phyloP scores from a whole-genome alignment of 2,888 invertebrate genomes.

The Chymomyza fuscimana region DNA sequence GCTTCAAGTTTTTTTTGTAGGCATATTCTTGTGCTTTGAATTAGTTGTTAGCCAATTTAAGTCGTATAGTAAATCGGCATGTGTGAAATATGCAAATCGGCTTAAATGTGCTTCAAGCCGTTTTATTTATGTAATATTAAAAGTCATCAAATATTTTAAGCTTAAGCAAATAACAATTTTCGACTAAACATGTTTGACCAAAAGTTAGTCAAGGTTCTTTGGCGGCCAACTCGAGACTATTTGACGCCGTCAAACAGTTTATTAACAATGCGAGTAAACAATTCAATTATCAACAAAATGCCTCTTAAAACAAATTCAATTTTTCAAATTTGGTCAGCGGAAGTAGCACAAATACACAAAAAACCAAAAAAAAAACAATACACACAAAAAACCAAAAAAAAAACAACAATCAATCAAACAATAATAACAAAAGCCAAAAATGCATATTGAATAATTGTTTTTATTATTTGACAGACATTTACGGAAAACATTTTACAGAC shows the following conservation, averaged over 20 bases:
- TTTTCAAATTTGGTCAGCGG: background rate
- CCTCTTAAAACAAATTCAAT: constrained; percentile 22
- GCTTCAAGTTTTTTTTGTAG: too few relatives aligned
- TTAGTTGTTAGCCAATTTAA: too few relatives aligned
- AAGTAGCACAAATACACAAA: background rate
- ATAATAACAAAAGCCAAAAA: too few relatives aligned
- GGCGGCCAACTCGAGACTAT: background rate
- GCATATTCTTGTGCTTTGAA: too few relatives aligned
- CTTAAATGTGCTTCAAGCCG: background rate
- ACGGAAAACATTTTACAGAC: background rate
- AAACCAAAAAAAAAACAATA: background rate
- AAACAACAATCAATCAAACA: background rate
- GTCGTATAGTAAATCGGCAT: background rate
- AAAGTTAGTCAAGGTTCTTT: constrained; percentile 1
- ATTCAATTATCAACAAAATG: background rate
- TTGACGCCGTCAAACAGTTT: constrained; percentile 6
- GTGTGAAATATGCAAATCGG: background rate
- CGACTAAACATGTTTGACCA: background rate
- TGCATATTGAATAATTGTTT: background rate
- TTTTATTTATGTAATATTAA: constrained; percentile 7
- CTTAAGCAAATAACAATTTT: constrained; percentile 1
- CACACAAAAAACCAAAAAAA: background rate
- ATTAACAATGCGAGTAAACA: background rate
- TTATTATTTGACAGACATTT: background rate
- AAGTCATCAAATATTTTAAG: background rate